Conservation (phyloP, 2,113 vertebrate species). For the Taurulus bubalis region DNA sequence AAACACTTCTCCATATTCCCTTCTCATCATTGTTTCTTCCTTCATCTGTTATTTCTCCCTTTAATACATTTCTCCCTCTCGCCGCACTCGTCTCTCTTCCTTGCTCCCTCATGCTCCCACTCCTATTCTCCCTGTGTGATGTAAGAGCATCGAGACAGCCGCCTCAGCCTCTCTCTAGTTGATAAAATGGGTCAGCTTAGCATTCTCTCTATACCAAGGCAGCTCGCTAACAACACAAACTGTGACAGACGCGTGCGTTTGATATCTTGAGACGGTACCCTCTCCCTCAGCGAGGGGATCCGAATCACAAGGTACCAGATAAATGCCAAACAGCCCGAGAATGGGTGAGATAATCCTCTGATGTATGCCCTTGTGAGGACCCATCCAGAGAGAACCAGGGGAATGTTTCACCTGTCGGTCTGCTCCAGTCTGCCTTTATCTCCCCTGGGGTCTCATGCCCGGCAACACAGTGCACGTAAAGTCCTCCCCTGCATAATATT, state of each 20-base stretch:
- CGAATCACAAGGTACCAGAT: slow-evolving; percentile 68
- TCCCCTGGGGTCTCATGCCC: slow-evolving; percentile 32
- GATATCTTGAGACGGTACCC: slow-evolving; percentile 54
- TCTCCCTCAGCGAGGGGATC: slow-evolving; percentile 38
- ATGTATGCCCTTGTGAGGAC: slow-evolving; percentile 64
- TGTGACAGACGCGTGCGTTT: slow-evolving; percentile 63
- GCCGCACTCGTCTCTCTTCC: slow-evolving; percentile 5
- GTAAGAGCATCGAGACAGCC: slow-evolving; percentile 54
- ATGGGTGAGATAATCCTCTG: slow-evolving; percentile 64
- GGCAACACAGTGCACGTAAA: slow-evolving; percentile 20
- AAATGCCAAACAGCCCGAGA: slow-evolving; percentile 58
- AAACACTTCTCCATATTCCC: slow-evolving; percentile 11
- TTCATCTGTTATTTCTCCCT: slow-evolving; percentile 23
- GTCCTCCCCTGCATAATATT: slow-evolving; percentile 23
- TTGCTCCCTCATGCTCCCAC: slow-evolving; percentile 1
- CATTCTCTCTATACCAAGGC: slow-evolving; percentile 50
- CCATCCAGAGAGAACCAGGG: slow-evolving; percentile 29
- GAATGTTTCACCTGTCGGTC: slow-evolving; percentile 55
- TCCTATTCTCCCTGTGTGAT: slow-evolving; percentile 48
- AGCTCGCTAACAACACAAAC: slow-evolving; percentile 62
- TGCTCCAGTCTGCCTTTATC: slow-evolving; percentile 38
- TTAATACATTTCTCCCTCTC: slow-evolving; percentile 20
- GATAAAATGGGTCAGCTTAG: slow-evolving; percentile 74
- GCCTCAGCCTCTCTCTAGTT: slow-evolving; percentile 48
- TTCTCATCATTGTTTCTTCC: slow-evolving; percentile 18